phyloP scores from a whole-genome alignment of 2,888 invertebrate genomes.

The Schizaphis graminum region DNA sequence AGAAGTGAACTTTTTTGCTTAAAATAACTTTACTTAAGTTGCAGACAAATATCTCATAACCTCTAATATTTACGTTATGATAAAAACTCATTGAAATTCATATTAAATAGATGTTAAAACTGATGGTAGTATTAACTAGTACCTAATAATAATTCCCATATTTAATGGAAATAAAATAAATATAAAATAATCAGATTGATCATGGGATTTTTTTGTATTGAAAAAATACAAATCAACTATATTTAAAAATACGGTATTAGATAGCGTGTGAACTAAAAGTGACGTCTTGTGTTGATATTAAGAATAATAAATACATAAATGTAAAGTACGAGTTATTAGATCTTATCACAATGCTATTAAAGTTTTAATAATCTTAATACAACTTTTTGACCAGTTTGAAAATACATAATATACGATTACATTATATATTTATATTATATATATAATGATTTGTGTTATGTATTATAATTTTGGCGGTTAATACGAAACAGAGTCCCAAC shows the following conservation, averaged over 20 bases:
- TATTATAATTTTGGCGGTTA: neutral
- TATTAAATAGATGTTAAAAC: neutral
- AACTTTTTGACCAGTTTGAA: neutral
- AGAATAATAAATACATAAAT: neutral
- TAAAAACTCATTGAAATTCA: neutral
- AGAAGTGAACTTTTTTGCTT: neutral
- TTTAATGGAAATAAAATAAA: neutral
- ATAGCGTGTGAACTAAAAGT: neutral
- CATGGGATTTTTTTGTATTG: neutral
- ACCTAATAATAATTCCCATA: neutral
- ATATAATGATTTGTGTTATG: neutral
- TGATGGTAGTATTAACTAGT: too few species aligned
- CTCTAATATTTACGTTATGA: neutral
- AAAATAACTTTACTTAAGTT: neutral
- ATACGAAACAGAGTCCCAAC: neutral
- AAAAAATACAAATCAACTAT: neutral
- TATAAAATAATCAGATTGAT: neutral
- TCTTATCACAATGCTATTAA: neutral
- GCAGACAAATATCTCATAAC: neutral
- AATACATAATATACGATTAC: neutral
- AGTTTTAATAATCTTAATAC: neutral
- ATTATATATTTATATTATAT: neutral
- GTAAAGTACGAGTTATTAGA: neutral
- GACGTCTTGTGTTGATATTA: neutral
- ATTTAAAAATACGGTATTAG: neutral